Base-by-base conservation (phyloP, 1,140 invertebrate genomes). In the Thalassaphorura encarpata region DNA sequence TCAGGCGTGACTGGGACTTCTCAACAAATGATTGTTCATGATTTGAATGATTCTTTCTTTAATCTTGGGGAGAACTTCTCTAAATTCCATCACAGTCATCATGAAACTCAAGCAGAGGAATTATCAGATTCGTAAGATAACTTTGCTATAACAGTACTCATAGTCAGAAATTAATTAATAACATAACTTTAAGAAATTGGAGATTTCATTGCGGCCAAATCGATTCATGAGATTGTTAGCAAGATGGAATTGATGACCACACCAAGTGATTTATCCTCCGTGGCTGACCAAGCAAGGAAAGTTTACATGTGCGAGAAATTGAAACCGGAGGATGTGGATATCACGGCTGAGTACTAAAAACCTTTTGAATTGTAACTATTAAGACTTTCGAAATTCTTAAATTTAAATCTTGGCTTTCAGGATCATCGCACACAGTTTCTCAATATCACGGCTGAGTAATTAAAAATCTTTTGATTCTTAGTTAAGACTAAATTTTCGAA, bases 11-110 rank as follows among this genome's bases (percentile, higher is more conserved):
- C 67, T 19, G 67, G 64, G 11, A 54, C 42, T 4, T 56, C 57
- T 2, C 39, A 54, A 1, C 43, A 54, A 5, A 45, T 33, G 5
- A 45, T 61, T 19, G 52, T 61, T 4, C n/a, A 41, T 21, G 33
- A 55, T 48, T 57, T 79, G 0, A 71, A 77, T 13, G 76, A 81
- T 1, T 88, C 87, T 63, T 92, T 89, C 69, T 90, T 86, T 67
- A 79, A 87, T 54, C 73, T 89, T 27, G 88, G 88, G n/a, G 15
- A 87, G 88, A 19, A 89, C 90, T 67, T 90, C 87, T 0, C 73
- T 92, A 1, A 90, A 90, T 68, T 88, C 86, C 0, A 81, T 91
- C 33, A 83, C 80, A 53, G 87, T 85, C 0, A 83, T 91, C 84
- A 0, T 87, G 89, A 70, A 53, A 48, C 39, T 61, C 1, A 41